Base-by-base conservation (phyloP, 2,797 vertebrate species). In the Myotis findleyi region DNA sequence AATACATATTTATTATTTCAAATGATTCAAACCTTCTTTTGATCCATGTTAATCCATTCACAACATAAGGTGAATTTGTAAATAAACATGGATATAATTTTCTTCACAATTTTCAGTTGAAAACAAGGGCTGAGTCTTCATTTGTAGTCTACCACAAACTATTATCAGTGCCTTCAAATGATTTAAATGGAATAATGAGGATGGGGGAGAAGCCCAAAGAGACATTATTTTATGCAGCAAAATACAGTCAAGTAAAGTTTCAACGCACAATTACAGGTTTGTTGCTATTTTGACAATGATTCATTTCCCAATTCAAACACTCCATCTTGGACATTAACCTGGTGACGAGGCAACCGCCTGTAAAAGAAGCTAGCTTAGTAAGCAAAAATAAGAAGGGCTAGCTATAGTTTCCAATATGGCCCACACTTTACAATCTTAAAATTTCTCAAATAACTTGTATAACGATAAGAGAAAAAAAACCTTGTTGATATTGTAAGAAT, bases 401-500 rank as follows among this genome's bases (percentile, higher is more conserved):
- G 41, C 71, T 93, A 89, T 80, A 94, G 80, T 95, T 93, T 86
- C 57, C 82, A 82, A 14, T 81, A 75, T 93, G 66, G 64, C 20
- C 62, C 68, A 84, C 47, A 79, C n/a, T 82, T 89, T 77, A 82
- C 6, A 64, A 82, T 89, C 94, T 85, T 83, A 92, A 49, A 96
- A 0, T 95, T 98, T 97, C 96, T 94, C 93, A 95, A 76, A 85
- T 95, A 94, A 88, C 82, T 93, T 97, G 91, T 82, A 97, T 95
- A 93, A 97, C 30, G 87, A 94, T 81, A 96, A 98, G 98, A 98
- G 98, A 98, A 69, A 79, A 98, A 97, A 98, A 98, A 97, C 94
- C 98, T 96, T 98, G 98, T 98, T 97, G 55, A 98, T 97, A 97
- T 98, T 98, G 97, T 98, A 98, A 99, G 99, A 99, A 99, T 98